Evolutionary conservation across 2,797 vertebrate genomes (phyloP), one percentile per base, ranked within the genome.

Genomic region (Pteropus rufus): DNA sequence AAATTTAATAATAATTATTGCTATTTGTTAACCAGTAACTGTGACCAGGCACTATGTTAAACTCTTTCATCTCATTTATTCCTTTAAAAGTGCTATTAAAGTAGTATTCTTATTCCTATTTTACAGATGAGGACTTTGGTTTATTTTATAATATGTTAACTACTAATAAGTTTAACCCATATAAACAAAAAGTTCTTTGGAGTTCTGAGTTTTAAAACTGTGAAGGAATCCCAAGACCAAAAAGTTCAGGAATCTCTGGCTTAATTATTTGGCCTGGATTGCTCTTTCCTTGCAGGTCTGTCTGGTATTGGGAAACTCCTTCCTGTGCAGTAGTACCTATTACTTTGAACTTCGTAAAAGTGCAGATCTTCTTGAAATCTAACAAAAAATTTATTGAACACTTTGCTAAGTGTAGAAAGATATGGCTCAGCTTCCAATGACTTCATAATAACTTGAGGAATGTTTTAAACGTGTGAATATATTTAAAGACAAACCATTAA

Each of bases 111-210:
- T 80, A 34, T 80, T 79, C 31, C 34, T 29, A 8, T 36, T 62
- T 89, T 85, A 39, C 39, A 79, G 36, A 84, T 75, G 41, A 76
- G 10, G 23, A 89, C 7, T n/a, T 92, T 92, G 23, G 10, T 75
- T 94, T 60, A 62, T 70, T 93, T 95, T 82, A 64, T 95, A 39
- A 65, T 58, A 36, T 26, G 62, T 10, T 94, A 89, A 65, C 29
- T 79, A 3, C 41, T 92, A 65, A 80, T 77, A 82, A n/a, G 14
- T 44, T 46, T 85, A 91, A 80, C 29, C 39, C 41, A 60, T 5
- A 77, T 49, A 94, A 93, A 75, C 62, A 75, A 85, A 81, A 89
- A 64, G 5, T 18, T 85, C 19, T 65, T 75, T 58, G 52, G 31
- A 31, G 21, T 52, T 86, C 21, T 91, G 39, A 44, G 39, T 87